Evolutionary conservation across 2,888 invertebrate species (phyloP), one percentile per base, ranked within the genome.

Genomic region (Malthinus seriepunctatus): DNA sequence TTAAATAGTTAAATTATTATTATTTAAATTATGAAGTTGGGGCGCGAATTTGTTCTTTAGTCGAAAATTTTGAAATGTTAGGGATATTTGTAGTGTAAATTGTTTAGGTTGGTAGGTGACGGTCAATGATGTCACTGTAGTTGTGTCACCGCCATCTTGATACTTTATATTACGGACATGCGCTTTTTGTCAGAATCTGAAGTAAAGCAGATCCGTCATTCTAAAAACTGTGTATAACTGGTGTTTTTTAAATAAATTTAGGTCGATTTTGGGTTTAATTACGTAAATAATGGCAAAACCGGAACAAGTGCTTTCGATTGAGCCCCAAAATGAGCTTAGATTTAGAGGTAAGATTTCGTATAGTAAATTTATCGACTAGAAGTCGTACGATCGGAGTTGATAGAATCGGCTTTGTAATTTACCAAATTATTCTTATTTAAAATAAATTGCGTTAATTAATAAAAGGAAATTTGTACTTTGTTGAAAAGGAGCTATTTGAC

Each of bases 261-360:
- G 63, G 66, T 42, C 66, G 66, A 65, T 62, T 67, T 64, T 65
- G 67, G 64, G 63, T 67, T 68, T 67, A 69, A 67, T 69, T 69
- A 69, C 67, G 67, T 67, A 73, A 74, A 82, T 77, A 79, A 85
- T 85, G 86, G 83, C 84, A 76, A 87, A 86, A 77, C 86, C 86
- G 73, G 90, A 90, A 79, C 91, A 91, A 80, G 86, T 92, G 78
- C 83, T 95, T 81, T 83, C 85, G 78, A 91, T 95, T 86, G 91
- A 93, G 76, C 95, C 95, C 72, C 88, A 89, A 81, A 86, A 86
- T 81, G 95, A 94, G 82, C 86, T 95, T 74, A 90, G 88, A 84
- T 95, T 95, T 83, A 86, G 88, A 85, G 94, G 95, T 94, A 83
- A 87, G 88, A 23, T 23, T 23, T 81, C 71, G 23, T 23, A 23